Evolutionary conservation across 1,140 invertebrate genomes (phyloP).

Genomic region (Bombyx mandarina): DNA sequence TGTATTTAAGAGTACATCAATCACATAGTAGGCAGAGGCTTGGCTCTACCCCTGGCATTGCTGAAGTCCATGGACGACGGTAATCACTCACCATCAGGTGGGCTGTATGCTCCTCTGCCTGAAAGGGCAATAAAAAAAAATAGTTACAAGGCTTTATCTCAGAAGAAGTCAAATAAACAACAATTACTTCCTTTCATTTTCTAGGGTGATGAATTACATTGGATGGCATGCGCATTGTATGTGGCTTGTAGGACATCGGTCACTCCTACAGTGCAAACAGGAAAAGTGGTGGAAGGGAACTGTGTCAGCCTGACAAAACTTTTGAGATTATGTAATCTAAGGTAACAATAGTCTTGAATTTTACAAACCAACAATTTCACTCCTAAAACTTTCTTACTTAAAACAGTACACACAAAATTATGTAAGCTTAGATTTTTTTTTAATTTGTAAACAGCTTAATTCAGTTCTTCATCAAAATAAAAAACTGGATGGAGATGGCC

Average conservation of each 20-base stretch:
- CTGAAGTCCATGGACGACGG: no score
- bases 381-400: neutral
- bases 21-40: no score
- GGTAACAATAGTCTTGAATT: conserved; percentile 68
- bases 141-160: no score
- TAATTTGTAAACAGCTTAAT: conserved; percentile 73
- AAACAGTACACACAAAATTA: neutral
- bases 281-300: conserved; percentile 86
- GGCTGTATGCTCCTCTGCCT: no score
- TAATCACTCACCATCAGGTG: no score
- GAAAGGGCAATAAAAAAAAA: no score
- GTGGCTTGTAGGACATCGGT: conserved; percentile 87
- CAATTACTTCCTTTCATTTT: conserved; percentile 21
- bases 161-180: no score
- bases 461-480: conserved; percentile 96
- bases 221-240: conserved; percentile 96
- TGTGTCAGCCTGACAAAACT: conserved; percentile 93
- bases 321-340: conserved; percentile 89
- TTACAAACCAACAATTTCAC: conserved; percentile 9
- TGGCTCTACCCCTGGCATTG: no score
- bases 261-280: conserved; percentile 84
- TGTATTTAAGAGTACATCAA: no score
- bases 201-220: conserved; percentile 92
- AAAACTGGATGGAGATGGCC: conserved; percentile 96
- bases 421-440: neutral